These are phyloP conservation scores for Penaeus japonicus DNA, from an alignment of 1,140 invertebrate species.

Conservation along the genomic window DNA sequence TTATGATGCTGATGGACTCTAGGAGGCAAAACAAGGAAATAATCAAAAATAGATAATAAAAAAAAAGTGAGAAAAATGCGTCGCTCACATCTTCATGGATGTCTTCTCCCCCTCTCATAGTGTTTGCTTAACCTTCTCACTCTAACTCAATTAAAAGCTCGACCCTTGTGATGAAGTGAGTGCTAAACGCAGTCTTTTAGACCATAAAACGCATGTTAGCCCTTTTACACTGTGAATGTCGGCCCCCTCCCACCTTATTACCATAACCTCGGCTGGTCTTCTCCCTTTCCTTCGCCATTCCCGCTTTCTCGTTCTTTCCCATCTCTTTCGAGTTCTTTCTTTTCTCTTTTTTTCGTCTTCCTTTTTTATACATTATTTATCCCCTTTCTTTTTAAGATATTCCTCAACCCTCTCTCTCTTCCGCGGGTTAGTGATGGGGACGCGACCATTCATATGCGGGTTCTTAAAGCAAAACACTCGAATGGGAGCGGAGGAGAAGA, in stretches of 20 bases:
- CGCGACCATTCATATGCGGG: too few relatives aligned
- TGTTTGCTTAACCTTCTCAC: conserved; percentile 32
- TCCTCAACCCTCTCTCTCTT: too few relatives aligned
- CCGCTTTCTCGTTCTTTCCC: neutral
- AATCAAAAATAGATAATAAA: too few relatives aligned
- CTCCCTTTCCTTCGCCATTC: neutral
- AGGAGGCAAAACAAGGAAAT: too few relatives aligned
- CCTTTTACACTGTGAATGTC: conserved; percentile 1
- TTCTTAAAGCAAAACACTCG: too few relatives aligned
- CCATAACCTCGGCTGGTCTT: neutral
- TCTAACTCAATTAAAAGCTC: conserved; percentile 42
- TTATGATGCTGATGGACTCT: too few relatives aligned
- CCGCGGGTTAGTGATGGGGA: too few relatives aligned
- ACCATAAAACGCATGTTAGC: conserved; percentile 34
- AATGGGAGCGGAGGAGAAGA: too few relatives aligned
- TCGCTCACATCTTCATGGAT: too few relatives aligned
- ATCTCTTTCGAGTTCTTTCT: too few relatives aligned
- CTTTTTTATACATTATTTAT: neutral
- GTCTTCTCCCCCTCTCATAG: too few relatives aligned
- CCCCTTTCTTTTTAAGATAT: neutral
- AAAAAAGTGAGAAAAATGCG: too few relatives aligned
- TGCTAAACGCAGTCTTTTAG: conserved; percentile 22
- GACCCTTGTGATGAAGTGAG: conserved; percentile 22
- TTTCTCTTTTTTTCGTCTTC: neutral
- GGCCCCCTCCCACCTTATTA: conserved; percentile 6